A percentile compares a stretch with the other conserved stretches of the same genome.
phyloP scores from a whole-genome alignment of 2,797 vertebrate genomes.

The Dryobates pubescens region DNA sequence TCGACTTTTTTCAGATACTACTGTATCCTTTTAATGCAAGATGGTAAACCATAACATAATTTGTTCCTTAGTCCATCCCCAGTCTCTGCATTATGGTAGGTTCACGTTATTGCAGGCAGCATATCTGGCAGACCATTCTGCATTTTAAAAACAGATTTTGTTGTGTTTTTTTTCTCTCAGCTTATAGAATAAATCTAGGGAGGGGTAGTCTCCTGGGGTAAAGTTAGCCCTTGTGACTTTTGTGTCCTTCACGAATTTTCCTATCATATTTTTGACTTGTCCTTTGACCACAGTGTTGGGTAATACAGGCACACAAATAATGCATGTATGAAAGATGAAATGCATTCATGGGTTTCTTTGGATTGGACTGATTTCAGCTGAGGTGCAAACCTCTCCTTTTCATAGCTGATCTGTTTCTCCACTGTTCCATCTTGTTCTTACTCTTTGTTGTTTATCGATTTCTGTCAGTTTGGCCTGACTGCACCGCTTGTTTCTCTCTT shows the following conservation, averaged over 20 bases:
- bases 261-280: neutral
- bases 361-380: neutral
- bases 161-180: neutral
- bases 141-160: neutral
- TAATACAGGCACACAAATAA: neutral
- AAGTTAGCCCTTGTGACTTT: neutral
- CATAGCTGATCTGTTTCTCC: neutral
- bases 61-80: neutral
- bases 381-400: neutral
- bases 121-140: neutral
- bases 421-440: neutral
- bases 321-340: neutral
- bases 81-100: neutral
- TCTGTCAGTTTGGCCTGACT: neutral
- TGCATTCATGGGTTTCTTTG: neutral
- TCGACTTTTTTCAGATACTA: neutral
- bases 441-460: neutral
- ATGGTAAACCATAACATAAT: neutral
- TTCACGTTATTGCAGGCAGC: neutral
- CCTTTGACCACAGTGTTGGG: neutral
- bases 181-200: neutral
- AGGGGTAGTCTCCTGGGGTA: neutral
- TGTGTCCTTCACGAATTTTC: neutral
- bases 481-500: neutral
- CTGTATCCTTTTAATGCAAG: neutral